Evolutionary conservation across 2,888 invertebrate genomes (phyloP).

Genomic region (Miltochrista miniata): DNA sequence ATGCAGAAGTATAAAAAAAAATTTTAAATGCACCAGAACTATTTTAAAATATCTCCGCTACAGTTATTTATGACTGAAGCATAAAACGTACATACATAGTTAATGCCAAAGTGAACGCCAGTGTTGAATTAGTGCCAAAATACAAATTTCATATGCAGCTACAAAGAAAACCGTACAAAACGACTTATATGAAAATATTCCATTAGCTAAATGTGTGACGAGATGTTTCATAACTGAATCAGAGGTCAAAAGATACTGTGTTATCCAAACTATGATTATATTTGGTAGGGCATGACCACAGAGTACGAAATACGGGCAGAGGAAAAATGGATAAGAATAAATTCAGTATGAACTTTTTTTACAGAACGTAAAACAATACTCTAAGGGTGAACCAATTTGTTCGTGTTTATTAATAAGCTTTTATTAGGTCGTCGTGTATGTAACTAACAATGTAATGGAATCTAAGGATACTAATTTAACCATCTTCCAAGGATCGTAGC

Average conservation of each 20-base stretch:
- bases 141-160: slow-evolving; percentile 15
- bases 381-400: no score
- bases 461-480: no score
- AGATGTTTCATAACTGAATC: slow-evolving; percentile 56
- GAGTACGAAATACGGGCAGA: slow-evolving; percentile 31
- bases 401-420: no score
- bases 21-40: background rate
- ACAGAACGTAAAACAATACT: no score
- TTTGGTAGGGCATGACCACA: slow-evolving; percentile 26
- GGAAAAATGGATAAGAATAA: slow-evolving; percentile 9
- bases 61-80: no score
- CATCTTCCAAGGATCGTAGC: no score
- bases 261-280: slow-evolving; percentile 55
- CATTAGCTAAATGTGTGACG: slow-evolving; percentile 58
- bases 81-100: no score
- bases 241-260: slow-evolving; percentile 51
- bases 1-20: no score
- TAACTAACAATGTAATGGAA: no score
- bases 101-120: background rate
- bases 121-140: slow-evolving; percentile 17
- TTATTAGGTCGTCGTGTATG: no score
- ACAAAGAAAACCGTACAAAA: slow-evolving; percentile 28
- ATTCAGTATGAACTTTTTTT: background rate
- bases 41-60: background rate
- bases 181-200: slow-evolving; percentile 38